A percentile compares a stretch with the other conserved stretches of the same genome.
phyloP scores from a whole-genome alignment of 2,113 vertebrate species.

The Halichoeres trimaculatus region DNA sequence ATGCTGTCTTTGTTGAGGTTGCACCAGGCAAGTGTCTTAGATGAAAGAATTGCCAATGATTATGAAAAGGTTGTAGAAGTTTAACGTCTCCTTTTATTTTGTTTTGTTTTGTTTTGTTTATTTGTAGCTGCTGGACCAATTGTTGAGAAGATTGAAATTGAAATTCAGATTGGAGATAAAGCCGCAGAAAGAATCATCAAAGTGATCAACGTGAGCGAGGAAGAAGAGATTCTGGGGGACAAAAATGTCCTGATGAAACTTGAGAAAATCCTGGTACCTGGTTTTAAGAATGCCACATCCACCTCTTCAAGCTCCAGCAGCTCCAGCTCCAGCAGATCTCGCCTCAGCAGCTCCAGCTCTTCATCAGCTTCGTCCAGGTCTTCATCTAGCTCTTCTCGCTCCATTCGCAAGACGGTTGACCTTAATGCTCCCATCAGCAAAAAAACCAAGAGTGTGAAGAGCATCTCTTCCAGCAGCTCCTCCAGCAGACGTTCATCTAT shows the following conservation, averaged over 20 bases:
- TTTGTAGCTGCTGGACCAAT: conserved; percentile 73
- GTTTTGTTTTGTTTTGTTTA: conserved; percentile 35
- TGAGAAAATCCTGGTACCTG: conserved; percentile 81
- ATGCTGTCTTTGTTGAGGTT: conserved; percentile 69
- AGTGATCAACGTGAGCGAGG: conserved; percentile 69
- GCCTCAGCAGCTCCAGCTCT: conserved; percentile 37
- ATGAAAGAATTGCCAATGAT: neutral
- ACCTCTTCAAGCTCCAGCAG: conserved; percentile 66
- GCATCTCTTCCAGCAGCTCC: conserved; percentile 17
- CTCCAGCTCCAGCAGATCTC: conserved; percentile 39
- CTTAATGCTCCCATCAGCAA: neutral
- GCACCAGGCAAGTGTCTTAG: conserved; percentile 79
- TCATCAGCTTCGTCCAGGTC: conserved; percentile 28
- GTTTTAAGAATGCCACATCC: conserved; percentile 52
- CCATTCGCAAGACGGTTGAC: conserved; percentile 9
- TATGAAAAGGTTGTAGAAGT: neutral
- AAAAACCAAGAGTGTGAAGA: conserved; percentile 19
- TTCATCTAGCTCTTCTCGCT: conserved; percentile 58
- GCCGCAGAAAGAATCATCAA: conserved; percentile 82
- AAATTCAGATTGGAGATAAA: conserved; percentile 83
- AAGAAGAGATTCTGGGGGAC: conserved; percentile 68
- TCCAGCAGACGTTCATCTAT: conserved; percentile 19
- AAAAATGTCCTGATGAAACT: conserved; percentile 81
- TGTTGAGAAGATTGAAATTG: conserved; percentile 85
- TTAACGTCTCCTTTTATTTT: neutral